Conservation (phyloP, 2,888 invertebrate genomes). For the Drosophila falleni region DNA sequence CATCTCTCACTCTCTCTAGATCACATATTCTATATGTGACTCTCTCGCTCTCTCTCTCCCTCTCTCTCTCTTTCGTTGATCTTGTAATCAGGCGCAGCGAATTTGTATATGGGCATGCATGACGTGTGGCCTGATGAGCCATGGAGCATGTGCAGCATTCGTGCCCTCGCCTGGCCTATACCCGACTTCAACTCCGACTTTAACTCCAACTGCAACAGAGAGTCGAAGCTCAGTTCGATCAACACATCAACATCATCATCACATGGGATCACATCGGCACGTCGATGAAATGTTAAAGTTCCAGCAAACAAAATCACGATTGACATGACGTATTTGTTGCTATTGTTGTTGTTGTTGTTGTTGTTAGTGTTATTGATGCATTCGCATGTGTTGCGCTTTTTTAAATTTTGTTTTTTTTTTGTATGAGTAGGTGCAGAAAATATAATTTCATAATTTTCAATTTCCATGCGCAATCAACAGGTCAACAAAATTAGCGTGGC, state of each 20-base stretch:
- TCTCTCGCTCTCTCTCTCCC: neutral
- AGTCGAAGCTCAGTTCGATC: constrained; percentile 45
- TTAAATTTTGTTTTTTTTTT: constrained; percentile 5
- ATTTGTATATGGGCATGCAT: constrained; percentile 82
- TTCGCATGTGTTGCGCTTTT: constrained; percentile 46
- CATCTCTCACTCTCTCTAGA: neutral
- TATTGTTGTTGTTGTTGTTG: constrained; percentile 30
- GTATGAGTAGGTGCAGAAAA: constrained; percentile 66
- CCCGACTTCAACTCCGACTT: constrained; percentile 23
- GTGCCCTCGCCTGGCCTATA: constrained; percentile 55
- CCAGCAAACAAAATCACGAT: constrained; percentile 82
- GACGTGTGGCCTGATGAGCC: constrained; percentile 81
- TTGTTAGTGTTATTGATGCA: constrained; percentile 44
- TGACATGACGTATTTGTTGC: constrained; percentile 77
- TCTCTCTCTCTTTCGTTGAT: constrained; percentile 44
- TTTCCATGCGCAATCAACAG: constrained; percentile 81
- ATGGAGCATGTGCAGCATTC: constrained; percentile 67
- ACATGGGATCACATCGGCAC: constrained; percentile 71
- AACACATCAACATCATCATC: constrained; percentile 58
- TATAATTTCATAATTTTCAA: constrained; percentile 81
- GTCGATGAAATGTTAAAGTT: constrained; percentile 82
- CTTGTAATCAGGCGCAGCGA: constrained; percentile 81
- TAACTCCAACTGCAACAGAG: constrained; percentile 24
- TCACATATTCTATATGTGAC: constrained; percentile 2
- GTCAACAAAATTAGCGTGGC: constrained; percentile 81